phyloP scores from a whole-genome alignment of 2,113 vertebrate genomes.

The Lethenteron camtschaticum region DNA sequence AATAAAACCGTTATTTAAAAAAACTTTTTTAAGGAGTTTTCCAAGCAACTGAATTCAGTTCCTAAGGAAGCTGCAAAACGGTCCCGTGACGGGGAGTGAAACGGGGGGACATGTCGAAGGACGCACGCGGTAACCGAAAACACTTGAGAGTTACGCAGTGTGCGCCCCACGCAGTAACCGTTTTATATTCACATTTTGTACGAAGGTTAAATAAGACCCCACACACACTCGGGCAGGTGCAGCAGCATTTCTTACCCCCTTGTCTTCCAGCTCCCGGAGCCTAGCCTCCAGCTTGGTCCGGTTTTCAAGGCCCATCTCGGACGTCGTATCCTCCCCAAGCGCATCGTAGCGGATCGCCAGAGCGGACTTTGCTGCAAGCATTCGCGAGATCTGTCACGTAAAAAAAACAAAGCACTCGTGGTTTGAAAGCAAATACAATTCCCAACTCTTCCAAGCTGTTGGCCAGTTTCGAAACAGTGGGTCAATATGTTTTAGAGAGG shows the following conservation, averaged over 20 bases:
- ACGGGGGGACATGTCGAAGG: background rate
- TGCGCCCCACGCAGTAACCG: background rate
- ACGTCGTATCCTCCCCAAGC: conserved; percentile 64
- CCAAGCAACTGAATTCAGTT: too few relatives aligned
- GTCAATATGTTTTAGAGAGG: too few relatives aligned
- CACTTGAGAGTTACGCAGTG: background rate
- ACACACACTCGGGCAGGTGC: background rate
- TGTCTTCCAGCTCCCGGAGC: conserved; percentile 61
- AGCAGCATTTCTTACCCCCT: conserved; percentile 34
- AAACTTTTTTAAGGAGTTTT: too few relatives aligned
- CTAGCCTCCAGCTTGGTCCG: conserved; percentile 69
- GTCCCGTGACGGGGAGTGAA: background rate
- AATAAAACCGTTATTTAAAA: too few relatives aligned
- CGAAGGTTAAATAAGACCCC: background rate
- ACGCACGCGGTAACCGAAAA: background rate
- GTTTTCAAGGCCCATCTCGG: conserved; percentile 72
- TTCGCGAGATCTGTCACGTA: conserved; percentile 53
- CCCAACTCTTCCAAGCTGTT: too few relatives aligned
- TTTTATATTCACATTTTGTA: background rate
- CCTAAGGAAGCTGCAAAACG: background rate
- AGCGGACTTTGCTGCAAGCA: conserved; percentile 73
- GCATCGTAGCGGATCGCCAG: conserved; percentile 82
- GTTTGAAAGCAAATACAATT: too few relatives aligned
- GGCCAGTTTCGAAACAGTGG: too few relatives aligned
- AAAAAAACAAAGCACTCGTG: too few relatives aligned